Evolutionary conservation across 1,140 invertebrate species (phyloP).

Genomic region (Solen grandis): DNA sequence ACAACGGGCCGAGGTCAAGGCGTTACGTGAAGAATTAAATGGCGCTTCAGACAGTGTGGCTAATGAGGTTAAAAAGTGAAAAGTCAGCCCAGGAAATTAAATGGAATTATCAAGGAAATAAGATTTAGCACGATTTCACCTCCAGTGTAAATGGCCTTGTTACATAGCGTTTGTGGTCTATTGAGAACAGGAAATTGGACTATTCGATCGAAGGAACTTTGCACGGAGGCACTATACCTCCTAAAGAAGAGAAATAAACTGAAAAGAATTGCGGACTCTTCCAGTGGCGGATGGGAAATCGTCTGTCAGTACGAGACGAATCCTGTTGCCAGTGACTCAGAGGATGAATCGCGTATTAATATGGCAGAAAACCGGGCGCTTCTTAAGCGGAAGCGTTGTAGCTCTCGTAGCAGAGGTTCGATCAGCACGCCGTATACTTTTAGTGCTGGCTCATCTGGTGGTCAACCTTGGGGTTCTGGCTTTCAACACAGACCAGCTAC

Average conservation of each 20-base stretch:
- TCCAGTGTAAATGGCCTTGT: background rate
- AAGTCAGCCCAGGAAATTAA: background rate
- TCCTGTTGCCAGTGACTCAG: no score
- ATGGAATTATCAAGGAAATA: background rate
- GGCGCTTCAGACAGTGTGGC: no score
- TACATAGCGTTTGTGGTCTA: background rate
- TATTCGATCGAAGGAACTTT: background rate
- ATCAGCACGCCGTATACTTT: background rate
- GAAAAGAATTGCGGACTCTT: background rate
- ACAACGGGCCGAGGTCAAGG: background rate
- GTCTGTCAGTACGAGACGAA: background rate
- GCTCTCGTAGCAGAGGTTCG: background rate
- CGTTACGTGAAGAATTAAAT: background rate
- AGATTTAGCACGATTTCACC: background rate
- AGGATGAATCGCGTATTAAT: background rate
- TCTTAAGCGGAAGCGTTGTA: background rate
- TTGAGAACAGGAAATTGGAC: no score
- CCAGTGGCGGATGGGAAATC: constrained; percentile 8
- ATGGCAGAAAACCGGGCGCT: background rate
- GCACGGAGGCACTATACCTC: no score
- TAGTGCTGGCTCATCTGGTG: background rate
- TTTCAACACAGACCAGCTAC: background rate
- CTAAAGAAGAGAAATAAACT: background rate
- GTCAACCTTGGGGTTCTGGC: background rate
- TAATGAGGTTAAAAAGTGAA: background rate